A percentile compares a stretch with the other conserved stretches of the same genome.
These are phyloP conservation scores for Heliconius sara DNA, from an alignment of 2,888 invertebrate species.

Conservation along the genomic window DNA sequence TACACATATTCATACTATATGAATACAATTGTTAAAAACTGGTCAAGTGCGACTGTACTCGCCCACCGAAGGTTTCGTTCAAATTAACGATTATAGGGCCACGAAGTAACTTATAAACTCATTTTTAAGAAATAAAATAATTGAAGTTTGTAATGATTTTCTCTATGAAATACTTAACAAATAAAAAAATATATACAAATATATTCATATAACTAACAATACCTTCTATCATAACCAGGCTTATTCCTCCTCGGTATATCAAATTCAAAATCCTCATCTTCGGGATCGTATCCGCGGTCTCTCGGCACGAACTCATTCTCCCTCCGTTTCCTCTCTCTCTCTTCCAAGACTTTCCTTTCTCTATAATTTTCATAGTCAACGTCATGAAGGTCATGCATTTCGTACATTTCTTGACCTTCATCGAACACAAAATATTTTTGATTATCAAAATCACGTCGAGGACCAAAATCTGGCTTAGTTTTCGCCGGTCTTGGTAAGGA, in stretches of 20 bases:
- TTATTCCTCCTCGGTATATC: constrained; percentile 63
- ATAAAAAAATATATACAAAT: no score
- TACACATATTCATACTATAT: no score
- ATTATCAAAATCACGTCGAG: constrained; percentile 66
- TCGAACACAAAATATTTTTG: constrained; percentile 63
- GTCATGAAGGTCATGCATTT: constrained; percentile 76
- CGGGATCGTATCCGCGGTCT: constrained; percentile 74
- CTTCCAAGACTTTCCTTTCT: constrained; percentile 70
- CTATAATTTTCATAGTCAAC: constrained; percentile 80
- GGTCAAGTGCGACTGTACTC: no score
- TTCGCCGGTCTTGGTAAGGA: constrained; percentile 72
- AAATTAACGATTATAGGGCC: no score
- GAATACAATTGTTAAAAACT: no score
- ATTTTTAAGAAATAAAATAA: no score
- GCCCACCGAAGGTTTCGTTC: no score
- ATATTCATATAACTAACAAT: not conserved
- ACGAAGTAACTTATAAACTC: no score
- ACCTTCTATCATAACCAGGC: constrained; percentile 50
- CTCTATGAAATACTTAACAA: no score
- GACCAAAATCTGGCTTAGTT: constrained; percentile 65
- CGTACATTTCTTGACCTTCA: constrained; percentile 70
- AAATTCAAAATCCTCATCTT: constrained; percentile 75
- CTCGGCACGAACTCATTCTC: constrained; percentile 62
- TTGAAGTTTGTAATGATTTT: no score
- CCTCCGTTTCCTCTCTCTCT: constrained; percentile 61